Percentiles rank a stretch among this genome's conserved stretches.
phyloP scores from a whole-genome alignment of 2,797 vertebrate genomes.

The Acipenser ruthenus region DNA sequence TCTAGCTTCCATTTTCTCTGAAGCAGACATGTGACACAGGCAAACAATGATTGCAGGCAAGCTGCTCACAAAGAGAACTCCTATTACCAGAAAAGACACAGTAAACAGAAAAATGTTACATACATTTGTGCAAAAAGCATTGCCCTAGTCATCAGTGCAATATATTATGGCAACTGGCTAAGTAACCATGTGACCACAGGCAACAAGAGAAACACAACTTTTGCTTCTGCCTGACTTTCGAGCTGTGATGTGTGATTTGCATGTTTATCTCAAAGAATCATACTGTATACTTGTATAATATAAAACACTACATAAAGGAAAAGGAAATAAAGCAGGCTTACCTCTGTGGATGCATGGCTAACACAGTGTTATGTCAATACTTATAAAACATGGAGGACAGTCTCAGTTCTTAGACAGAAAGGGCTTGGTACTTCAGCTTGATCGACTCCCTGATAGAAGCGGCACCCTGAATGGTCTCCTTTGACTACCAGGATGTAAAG shows the following conservation, averaged over 20 bases:
- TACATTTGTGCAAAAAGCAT: conserved; percentile 70
- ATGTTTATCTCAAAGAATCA: conserved; percentile 71
- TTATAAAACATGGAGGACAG: conserved; percentile 99
- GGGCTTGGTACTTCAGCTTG: conserved; percentile 98
- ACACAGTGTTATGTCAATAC: conserved; percentile 99
- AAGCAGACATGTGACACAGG: conserved; percentile 79
- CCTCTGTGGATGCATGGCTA: conserved; percentile 99
- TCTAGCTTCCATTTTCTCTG: conserved; percentile 71
- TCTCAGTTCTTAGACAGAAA: conserved; percentile 97
- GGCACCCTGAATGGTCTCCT: conserved; percentile 82
- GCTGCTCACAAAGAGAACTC: conserved; percentile 69
- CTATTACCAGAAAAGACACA: conserved; percentile 42
- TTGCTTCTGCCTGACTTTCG: conserved; percentile 68
- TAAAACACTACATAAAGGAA: conserved; percentile 60
- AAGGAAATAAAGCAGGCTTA: conserved; percentile 92
- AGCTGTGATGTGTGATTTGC: conserved; percentile 79
- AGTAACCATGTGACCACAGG: conserved; percentile 92
- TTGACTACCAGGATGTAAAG: conserved; percentile 79
- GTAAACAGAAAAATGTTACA: conserved; percentile 47
- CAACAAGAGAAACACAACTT: conserved; percentile 75
- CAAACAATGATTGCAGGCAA: conserved; percentile 72
- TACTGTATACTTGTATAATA: conserved; percentile 73
- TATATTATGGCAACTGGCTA: conserved; percentile 81
- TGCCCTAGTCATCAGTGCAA: conserved; percentile 63
- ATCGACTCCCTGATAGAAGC: conserved; percentile 89